These are phyloP conservation scores for Chaunax sp. DNA, from an alignment of 2,797 vertebrate genomes.

Conservation along the genomic window DNA sequence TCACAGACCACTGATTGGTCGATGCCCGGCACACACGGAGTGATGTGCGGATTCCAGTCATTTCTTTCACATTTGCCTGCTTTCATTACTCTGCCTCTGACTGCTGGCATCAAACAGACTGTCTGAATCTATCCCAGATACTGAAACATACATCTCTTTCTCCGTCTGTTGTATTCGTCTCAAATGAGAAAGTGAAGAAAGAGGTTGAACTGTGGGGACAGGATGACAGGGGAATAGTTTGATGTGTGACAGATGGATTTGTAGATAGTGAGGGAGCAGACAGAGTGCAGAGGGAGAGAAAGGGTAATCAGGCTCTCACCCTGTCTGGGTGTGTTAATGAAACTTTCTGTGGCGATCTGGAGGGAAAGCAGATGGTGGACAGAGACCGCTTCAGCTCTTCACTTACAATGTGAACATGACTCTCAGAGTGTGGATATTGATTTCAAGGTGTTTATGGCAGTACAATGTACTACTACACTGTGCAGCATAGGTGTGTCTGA, in stretches of 20 bases:
- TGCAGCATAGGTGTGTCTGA: neutral
- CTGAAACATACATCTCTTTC: slow-evolving; percentile 2
- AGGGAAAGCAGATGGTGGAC: slow-evolving; percentile 15
- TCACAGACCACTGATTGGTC: too few relatives aligned
- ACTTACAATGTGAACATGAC: slow-evolving; percentile 29
- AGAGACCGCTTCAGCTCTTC: slow-evolving; percentile 30
- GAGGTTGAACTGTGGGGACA: slow-evolving; percentile 21
- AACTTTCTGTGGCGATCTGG: slow-evolving; percentile 45
- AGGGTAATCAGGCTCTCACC: slow-evolving; percentile 43
- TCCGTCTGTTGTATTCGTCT: slow-evolving; percentile 23
- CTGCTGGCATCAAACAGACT: slow-evolving; percentile 14
- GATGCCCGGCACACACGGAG: too few relatives aligned
- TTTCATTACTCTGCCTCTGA: slow-evolving; percentile 18
- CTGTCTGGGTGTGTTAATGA: slow-evolving; percentile 57
- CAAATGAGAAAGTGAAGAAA: slow-evolving; percentile 8
- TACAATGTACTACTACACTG: neutral
- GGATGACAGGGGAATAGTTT: slow-evolving; percentile 8
- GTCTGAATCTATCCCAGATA: slow-evolving; percentile 11
- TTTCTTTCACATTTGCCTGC: slow-evolving; percentile 25
- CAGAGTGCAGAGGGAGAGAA: slow-evolving; percentile 23
- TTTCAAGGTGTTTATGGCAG: slow-evolving; percentile 31
- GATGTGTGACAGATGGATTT: slow-evolving; percentile 25
- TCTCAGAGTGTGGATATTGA: slow-evolving; percentile 20
- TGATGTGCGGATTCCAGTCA: too few relatives aligned
- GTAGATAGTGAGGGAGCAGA: slow-evolving; percentile 19